Base-by-base conservation (phyloP, 2,888 invertebrate species). In the Standfussiana lucernea region DNA sequence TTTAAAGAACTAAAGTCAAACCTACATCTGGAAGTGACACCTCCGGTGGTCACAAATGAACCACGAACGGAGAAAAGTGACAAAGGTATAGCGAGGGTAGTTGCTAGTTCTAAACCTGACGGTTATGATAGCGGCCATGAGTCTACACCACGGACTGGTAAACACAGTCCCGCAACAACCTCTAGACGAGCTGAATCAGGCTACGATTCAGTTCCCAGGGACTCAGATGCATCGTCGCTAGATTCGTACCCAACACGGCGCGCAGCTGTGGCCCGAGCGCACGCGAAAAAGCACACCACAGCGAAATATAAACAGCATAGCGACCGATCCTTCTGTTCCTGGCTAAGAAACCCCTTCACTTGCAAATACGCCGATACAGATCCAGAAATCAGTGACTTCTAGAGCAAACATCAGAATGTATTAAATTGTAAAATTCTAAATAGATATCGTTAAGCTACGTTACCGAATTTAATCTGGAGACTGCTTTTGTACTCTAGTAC, bases 171-270 rank as follows among this genome's bases (percentile, higher is more conserved):
- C 0, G 98, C 98, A 0, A 98, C 98, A 0, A 97, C 98, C 6
- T 98, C 98, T 0, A 96, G 98, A 86, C 97, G 98, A 71, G 98
- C 99, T 6, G 99, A 99, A 92, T 99, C 98, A 90, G 99, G 99
- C 1, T 99, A 99, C 91, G 99, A 99, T 91, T 99, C 99, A 89
- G 98, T 99, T 85, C 98, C 99, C 18, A 97, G 99, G 81, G 99
- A 99, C 93, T 98, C 98, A 87, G 99, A 99, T 91, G 98, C 98
- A 82, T 98, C 98, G 37, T 98, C 98, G 79, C 97, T 98, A 86
- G 98, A 98, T 85, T 99, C 99, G 0, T 97, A 97, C 73, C 97
- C 97, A 8, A 96, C 97, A 13, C 91, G 97, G 40, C 93, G 96
- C 66, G 95, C 97, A n/a, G 96, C 96, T 24, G 95, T 96, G 15